Evolutionary conservation across 2,888 invertebrate species (phyloP), one percentile per base, ranked within the genome.

Genomic region (Heliconius charithonia): DNA sequence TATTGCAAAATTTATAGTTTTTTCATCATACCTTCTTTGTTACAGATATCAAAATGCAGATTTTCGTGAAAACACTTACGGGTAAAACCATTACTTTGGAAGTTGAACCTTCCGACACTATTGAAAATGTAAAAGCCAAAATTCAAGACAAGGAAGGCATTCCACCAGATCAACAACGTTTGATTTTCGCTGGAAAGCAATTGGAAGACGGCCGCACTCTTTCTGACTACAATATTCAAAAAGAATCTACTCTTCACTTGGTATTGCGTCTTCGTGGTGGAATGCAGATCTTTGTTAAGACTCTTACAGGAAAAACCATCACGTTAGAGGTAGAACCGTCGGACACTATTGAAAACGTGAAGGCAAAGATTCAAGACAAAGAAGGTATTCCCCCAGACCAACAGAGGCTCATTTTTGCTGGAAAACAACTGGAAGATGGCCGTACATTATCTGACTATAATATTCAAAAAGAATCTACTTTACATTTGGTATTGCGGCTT

Each of bases 361-460:
- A 86, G 72, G 85, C 86, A 25, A 86, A 86, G 66, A 82, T 82
- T 16, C 82, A 59, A n/a, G 59, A 59, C 59, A 59, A 59, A n/a
- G 59, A 59, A 59, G 59, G 59, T 3, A 59, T 59, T 59, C 59
- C 59, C 2, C 59, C 59, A 59, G 59, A 59, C 2, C 59, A 59
- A 59, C 59, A 59, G n/a, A n/a, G 59, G 79, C 73, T 93, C 0
- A 93, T 93, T 82, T 93, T 93, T 25, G 92, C 92, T 7, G 92
- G 92, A 0, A 59, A 59, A n/a, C 59, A 93, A 92, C 65, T 93
- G 0, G 92, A 93, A 81, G 92, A 93, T 83, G 92, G 92, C 0
- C 90, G 92, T 71, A 93, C 92, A 0, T 83, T 93, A 0, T 92
- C 91, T 0, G 92, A 93, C 77, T 93, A 93, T 81, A 92, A 92